Evolutionary conservation across 2,113 vertebrate genomes (phyloP).

Genomic region (Hyperopisus bebe): DNA sequence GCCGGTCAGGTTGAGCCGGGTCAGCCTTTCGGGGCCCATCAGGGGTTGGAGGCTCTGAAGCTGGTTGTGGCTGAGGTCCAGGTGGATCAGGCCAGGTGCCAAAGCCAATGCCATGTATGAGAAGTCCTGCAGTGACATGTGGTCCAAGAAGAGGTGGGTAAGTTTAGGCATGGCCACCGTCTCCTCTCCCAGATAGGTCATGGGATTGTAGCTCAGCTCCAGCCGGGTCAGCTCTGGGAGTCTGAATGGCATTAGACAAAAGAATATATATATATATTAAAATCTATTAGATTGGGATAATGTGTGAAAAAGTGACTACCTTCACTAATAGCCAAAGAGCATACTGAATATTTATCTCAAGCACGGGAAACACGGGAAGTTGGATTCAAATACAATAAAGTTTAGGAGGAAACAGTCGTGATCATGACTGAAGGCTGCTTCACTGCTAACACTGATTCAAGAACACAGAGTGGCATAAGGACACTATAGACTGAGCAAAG

Average conservation of each 20-base stretch:
- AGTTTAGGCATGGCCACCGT: slow-evolving; percentile 73
- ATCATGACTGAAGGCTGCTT: not conserved
- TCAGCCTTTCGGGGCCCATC: slow-evolving; percentile 56
- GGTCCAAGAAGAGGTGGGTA: slow-evolving; percentile 76
- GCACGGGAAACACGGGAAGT: not conserved
- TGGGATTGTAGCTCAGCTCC: slow-evolving; percentile 83
- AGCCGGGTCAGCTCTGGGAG: slow-evolving; percentile 64
- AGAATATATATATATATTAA: not conserved
- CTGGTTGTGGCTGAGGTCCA: slow-evolving; percentile 83
- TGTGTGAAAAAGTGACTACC: not conserved
- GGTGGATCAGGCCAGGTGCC: slow-evolving; percentile 64
- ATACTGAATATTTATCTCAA: not conserved
- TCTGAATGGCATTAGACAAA: slow-evolving; percentile 35
- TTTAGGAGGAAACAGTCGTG: not conserved
- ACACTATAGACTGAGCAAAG: not conserved
- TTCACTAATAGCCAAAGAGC: not conserved
- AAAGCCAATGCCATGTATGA: slow-evolving; percentile 62
- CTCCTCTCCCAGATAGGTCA: slow-evolving; percentile 79
- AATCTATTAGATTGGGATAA: not conserved
- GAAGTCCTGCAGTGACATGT: slow-evolving; percentile 80
- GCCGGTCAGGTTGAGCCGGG: slow-evolving; percentile 65
- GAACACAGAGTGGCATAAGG: not conserved
- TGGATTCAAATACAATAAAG: not conserved
- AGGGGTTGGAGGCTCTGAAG: slow-evolving; percentile 70
- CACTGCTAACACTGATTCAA: not conserved